Evolutionary conservation across 2,888 invertebrate species (phyloP), one percentile per base, ranked within the genome.

Genomic region (Carterocephalus palaemon): DNA sequence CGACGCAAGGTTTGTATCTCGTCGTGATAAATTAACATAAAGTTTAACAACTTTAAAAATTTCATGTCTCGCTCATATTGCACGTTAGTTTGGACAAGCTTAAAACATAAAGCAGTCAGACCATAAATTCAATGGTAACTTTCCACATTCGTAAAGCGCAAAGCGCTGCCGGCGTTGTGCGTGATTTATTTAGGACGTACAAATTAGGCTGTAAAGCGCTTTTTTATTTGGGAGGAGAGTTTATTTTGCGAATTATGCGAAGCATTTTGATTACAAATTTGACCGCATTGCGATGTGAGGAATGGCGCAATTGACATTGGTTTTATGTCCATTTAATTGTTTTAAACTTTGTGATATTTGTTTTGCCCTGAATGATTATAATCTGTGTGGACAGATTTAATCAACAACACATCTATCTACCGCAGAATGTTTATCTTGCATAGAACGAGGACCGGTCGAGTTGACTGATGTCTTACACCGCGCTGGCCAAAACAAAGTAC

Each of bases 201-300:
- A 40, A 40, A 40, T 40, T 32, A 32, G 32, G 16, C 13, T 20
- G 13, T 8, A n/a, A 19, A 15, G 29, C 12, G 6, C 20, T 22
- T 40, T 40, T 32, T 16, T 15, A 40, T 17, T 31, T 32, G 23
- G 40, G 16, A 17, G n/a, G 17, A 23, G 20, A 12, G 17, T 40
- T 40, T 9, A n/a, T 24, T 40, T 40, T 32, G 31, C 23, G n/a
- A 32, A 32, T 17, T 40, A 32, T 40, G 40, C 31, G 16, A 40
- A 40, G 29, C 38, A 20, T 28, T 38, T 38, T 28, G 38, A 28
- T 38, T 28, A 13, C 19, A 3, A 8, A 10, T 16, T 15, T 31
- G 16, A 32, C 22, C 32, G 29, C 40, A 15, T 23, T 32, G 15
- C 29, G 15, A 20, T 20, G 29, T 2, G 15, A 2, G 23, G 6